Base-by-base conservation (phyloP, 2,888 invertebrate species). In the Ophioninae sp. region DNA sequence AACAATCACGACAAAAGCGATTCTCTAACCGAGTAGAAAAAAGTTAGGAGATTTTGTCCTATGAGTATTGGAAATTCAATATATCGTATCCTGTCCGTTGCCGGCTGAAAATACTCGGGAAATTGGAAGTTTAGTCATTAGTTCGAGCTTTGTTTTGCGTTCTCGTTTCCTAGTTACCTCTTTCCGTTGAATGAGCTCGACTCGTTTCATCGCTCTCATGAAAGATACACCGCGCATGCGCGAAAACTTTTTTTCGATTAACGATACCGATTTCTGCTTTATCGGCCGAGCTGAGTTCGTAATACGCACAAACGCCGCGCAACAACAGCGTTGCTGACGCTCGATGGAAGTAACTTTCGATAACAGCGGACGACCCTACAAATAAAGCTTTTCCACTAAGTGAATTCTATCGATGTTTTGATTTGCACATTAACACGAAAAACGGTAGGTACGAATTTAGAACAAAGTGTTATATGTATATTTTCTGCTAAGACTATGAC, bases 141-240 rank as follows among this genome's bases (percentile, higher is more conserved):
- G 13, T 58, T 72, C 5, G n/a, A 51, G 67, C 77, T 82, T 82
- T 82, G 84, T 84, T 81, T 76, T 84, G 84, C 23, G 17, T 76
- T 22, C 30, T 59, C 65, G 84, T 84, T 76, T 76, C 84, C 79
- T 84, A 84, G 84, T 73, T 79, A 84, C 84, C 8, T 30, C 59
- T 67, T 41, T 67, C 23, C 59, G 73, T 67, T 41, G 59, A 73
- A 17, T 6, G 13, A 20, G 23, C 23, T 5, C n/a, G 72, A 22
- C 22, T 13, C 6, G n/a, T 41, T 22, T 44, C 23, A 61, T 58
- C 22, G 39, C 63, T n/a, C 23, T 13, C 61, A 73, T n/a, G 23
- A 30, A 30, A 23, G 41, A 61, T 10, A 61, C 37, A n/a, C n/a
- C 44, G 59, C 76, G 68, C 77, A 69, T 41, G 68, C 13, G 76